phyloP scores from a whole-genome alignment of 2,113 vertebrate species.

The Pica pica region DNA sequence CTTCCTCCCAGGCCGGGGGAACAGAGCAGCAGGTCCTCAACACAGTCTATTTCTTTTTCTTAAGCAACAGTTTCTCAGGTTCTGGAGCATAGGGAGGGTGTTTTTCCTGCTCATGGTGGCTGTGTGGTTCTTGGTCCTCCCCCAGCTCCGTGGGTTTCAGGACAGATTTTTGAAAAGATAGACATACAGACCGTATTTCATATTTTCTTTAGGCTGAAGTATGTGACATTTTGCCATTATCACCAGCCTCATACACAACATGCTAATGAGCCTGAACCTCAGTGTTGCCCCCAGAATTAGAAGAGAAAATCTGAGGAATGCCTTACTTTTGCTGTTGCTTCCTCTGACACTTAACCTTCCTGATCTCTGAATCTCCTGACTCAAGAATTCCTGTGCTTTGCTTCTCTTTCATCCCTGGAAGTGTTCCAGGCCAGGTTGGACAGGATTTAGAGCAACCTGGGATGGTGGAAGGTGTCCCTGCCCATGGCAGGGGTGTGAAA shows the following conservation, averaged over 20 bases:
- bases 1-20: neutral
- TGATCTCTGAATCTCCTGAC: neutral
- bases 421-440: neutral
- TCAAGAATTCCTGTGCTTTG: neutral
- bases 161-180: neutral
- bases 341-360: neutral
- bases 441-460: neutral
- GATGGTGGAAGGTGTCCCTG: neutral
- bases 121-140: neutral
- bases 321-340: neutral
- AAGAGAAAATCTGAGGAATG: neutral
- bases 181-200: neutral
- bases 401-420: neutral
- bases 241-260: neutral
- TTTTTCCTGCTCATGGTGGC: fast-evolving
- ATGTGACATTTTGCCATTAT: neutral
- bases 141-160: neutral
- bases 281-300: neutral
- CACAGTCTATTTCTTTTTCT: neutral
- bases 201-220: neutral
- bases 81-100: neutral
- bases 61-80: neutral
- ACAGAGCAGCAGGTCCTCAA: neutral
- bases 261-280: neutral
- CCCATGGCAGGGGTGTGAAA: neutral